phyloP scores from a whole-genome alignment of 1,140 invertebrate genomes.

The Pogonognathellus flavescens region DNA sequence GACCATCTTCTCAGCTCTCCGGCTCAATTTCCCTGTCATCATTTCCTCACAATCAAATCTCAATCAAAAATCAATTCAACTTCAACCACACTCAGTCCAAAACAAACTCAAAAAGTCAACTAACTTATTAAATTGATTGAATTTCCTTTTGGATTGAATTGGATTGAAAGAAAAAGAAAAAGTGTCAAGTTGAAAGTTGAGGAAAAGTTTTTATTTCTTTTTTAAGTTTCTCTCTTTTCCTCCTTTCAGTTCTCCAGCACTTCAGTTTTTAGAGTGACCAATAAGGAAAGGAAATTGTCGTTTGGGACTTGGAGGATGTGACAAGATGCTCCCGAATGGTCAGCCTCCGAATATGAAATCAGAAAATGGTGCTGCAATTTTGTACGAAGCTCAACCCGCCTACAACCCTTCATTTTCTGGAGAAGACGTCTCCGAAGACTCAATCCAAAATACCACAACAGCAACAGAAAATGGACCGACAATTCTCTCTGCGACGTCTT shows the following conservation, averaged over 20 bases:
- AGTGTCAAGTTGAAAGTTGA: too few relatives aligned
- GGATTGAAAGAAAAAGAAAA: not conserved
- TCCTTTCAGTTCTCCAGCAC: too few relatives aligned
- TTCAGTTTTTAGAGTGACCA: too few relatives aligned
- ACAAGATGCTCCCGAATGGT: conserved; percentile 22
- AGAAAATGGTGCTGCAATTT: not conserved
- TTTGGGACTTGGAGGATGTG: conserved; percentile 5
- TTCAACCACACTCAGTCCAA: not conserved
- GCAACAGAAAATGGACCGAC: not conserved
- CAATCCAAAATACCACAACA: too few relatives aligned
- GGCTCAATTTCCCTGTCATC: conserved; percentile 16
- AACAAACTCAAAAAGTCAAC: not conserved
- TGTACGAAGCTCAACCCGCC: not conserved
- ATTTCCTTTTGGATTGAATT: not conserved
- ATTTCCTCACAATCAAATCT: not conserved
- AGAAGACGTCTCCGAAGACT: not conserved
- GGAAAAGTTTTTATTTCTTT: too few relatives aligned
- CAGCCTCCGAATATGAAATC: not conserved
- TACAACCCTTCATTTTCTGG: not conserved
- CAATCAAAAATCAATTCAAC: not conserved
- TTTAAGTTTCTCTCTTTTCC: too few relatives aligned
- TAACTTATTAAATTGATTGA: too few relatives aligned
- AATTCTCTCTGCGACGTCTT: not conserved
- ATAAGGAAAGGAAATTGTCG: not conserved
- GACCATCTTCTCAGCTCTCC: not conserved